Evolutionary conservation across 2,113 vertebrate genomes (phyloP).

Genomic region (Coryphaenoides rupestris): DNA sequence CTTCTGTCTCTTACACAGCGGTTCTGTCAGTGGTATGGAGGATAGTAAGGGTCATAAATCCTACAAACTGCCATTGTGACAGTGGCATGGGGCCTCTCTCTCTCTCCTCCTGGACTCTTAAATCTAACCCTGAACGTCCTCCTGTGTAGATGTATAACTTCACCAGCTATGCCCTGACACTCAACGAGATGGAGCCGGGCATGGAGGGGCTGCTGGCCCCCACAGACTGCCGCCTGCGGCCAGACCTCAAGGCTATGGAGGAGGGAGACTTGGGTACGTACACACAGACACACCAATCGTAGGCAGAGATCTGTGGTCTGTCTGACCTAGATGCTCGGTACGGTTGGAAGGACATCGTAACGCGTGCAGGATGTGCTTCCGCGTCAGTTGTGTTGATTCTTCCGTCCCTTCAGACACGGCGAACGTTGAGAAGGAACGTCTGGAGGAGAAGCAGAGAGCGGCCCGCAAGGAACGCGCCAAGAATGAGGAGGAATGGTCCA

Average conservation of each 20-base stretch:
- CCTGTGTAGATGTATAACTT: constrained; percentile 93
- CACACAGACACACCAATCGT: neutral
- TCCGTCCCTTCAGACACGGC: constrained; percentile 76
- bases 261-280: constrained; percentile 85
- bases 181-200: constrained; percentile 86
- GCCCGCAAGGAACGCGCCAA: constrained; percentile 84
- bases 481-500: constrained; percentile 84
- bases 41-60: too few species aligned
- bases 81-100: too few species aligned
- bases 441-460: constrained; percentile 92
- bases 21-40: too few species aligned
- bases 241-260: constrained; percentile 93
- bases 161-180: constrained; percentile 89
- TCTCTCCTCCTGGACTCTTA: too few species aligned
- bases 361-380: neutral
- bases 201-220: constrained; percentile 80
- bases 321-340: too few species aligned
- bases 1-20: too few species aligned
- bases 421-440: constrained; percentile 86
- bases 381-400: neutral
- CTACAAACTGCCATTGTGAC: too few species aligned
- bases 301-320: neutral
- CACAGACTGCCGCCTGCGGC: constrained; percentile 90
- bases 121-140: neutral
- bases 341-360: too few species aligned